Conservation (phyloP, 2,888 invertebrate genomes). For the Leucophenga montana region DNA sequence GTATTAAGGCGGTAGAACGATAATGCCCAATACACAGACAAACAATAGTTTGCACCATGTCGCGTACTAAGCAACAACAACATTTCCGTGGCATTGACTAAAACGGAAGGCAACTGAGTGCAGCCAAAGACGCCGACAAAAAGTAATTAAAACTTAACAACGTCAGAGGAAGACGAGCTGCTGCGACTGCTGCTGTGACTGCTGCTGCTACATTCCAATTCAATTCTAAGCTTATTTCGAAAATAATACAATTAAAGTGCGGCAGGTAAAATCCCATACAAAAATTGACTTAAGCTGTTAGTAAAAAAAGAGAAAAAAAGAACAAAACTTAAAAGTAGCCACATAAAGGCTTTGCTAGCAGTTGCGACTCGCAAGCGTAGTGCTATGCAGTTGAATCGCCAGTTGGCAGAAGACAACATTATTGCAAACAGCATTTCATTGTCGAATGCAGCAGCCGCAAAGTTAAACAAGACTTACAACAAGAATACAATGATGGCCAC, state of each 20-base stretch:
- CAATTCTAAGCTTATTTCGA: slow-evolving; percentile 22
- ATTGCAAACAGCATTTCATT: background rate
- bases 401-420: background rate
- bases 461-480: slow-evolving; percentile 23
- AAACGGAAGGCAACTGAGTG: slow-evolving; percentile 21
- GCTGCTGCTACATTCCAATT: too few species aligned
- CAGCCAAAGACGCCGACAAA: slow-evolving; percentile 15
- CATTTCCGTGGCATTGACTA: slow-evolving; percentile 15
- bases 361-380: background rate
- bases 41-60: slow-evolving; percentile 9
- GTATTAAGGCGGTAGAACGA: background rate
- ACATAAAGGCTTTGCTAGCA: slow-evolving; percentile 1
- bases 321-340: slow-evolving; percentile 3
- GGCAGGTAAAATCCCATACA: slow-evolving; percentile 22
- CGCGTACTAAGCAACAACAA: background rate
- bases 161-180: slow-evolving; percentile 24
- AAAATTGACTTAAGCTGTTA: slow-evolving; percentile 5
- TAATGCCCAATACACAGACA: background rate
- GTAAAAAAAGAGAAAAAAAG: background rate
- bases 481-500: slow-evolving; percentile 10
- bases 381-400: background rate
- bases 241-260: slow-evolving; percentile 26
- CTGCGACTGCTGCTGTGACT: too few species aligned
- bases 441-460: background rate
- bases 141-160: slow-evolving; percentile 67